Percentiles rank a stretch among this genome's conserved stretches.
Evolutionary conservation across 2,888 invertebrate species (phyloP).

Genomic region (Pristionchus fissidentatus): DNA sequence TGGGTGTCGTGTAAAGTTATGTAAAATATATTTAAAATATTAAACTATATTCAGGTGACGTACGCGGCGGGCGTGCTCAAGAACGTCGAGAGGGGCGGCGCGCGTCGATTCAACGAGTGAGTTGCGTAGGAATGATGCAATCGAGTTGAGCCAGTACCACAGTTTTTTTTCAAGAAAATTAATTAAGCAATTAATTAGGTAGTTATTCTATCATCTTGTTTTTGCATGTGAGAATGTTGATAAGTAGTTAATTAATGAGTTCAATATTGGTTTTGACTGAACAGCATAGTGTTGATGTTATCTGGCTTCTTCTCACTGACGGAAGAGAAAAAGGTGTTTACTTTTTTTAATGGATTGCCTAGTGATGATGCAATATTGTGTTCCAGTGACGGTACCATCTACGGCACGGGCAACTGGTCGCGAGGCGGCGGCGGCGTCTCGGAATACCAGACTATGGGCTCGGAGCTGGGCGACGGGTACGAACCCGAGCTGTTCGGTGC

Average conservation of each 20-base stretch:
- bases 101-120: constrained; percentile 38
- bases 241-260: too few species aligned
- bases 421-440: neutral
- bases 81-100: constrained; percentile 65
- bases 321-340: neutral
- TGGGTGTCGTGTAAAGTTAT: too few species aligned
- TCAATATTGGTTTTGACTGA: too few species aligned
- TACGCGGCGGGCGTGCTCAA: constrained; percentile 73
- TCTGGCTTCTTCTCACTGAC: neutral
- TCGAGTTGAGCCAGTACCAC: too few species aligned
- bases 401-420: constrained; percentile 37
- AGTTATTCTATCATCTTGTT: too few species aligned
- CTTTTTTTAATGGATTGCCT: neutral
- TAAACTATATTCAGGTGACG: constrained; percentile 56
- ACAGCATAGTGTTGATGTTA: neutral
- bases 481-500: constrained; percentile 72
- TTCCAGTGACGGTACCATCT: constrained; percentile 26
- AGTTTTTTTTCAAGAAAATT: too few species aligned
- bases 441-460: constrained; percentile 46
- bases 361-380: neutral
- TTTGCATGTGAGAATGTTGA: too few species aligned
- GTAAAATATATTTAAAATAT: too few species aligned
- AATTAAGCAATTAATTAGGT: too few species aligned
- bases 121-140: neutral
- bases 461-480: constrained; percentile 66